phyloP scores from a whole-genome alignment of 2,888 invertebrate genomes.

The Dolomedes plantarius region DNA sequence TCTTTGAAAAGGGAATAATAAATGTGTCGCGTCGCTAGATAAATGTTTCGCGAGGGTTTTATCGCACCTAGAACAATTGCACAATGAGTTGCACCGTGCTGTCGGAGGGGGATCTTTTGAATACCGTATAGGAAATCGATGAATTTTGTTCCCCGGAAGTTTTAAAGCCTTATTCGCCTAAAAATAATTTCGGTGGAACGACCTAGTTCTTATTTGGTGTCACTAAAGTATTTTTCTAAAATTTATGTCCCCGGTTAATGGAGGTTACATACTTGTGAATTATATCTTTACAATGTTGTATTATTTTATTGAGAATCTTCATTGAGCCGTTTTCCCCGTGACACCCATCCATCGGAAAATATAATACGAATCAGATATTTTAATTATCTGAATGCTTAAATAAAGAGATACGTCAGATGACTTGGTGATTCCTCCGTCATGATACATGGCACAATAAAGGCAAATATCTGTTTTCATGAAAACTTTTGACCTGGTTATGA shows the following conservation, averaged over 20 bases:
- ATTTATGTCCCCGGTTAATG: neutral
- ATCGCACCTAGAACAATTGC: constrained; percentile 9
- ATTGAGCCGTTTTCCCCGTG: too few species aligned
- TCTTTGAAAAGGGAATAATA: constrained; percentile 7
- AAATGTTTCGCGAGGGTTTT: neutral
- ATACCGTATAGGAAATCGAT: neutral
- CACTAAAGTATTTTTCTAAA: neutral
- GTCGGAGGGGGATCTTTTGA: neutral
- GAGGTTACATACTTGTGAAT: neutral
- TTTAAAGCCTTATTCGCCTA: neutral
- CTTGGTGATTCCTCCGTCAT: too few species aligned
- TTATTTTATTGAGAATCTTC: too few species aligned
- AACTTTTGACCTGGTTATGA: too few species aligned
- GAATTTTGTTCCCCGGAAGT: neutral
- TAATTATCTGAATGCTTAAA: too few species aligned
- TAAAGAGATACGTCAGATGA: too few species aligned
- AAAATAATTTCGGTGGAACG: neutral
- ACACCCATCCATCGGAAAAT: too few species aligned
- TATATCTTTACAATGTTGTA: too few species aligned
- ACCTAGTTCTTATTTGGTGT: neutral
- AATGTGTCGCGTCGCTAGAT: neutral
- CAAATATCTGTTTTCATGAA: too few species aligned
- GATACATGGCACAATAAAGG: too few species aligned
- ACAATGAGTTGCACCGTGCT: neutral
- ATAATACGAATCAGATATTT: too few species aligned